Base-by-base conservation (phyloP, 1,140 invertebrate genomes). In the Atta colombica region DNA sequence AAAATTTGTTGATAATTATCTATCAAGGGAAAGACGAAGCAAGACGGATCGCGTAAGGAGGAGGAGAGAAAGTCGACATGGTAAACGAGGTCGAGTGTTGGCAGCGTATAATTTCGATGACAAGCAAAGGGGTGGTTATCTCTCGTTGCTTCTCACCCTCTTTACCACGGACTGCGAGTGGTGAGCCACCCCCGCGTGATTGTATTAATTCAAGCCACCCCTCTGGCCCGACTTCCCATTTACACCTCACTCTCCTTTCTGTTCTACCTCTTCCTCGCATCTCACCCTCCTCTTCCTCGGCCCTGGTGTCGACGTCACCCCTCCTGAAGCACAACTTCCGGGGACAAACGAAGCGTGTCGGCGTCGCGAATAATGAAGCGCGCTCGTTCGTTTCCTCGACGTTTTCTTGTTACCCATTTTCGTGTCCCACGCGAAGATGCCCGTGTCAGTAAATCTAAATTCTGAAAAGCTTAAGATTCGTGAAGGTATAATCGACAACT, bases 311-410 rank as follows among this genome's bases (percentile, higher is more conserved):
- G 80, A 49, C 68, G 68, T 84, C 89, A 18, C 63, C 89, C 90
- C 87, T 93, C 92, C 93, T 91, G 93, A 94, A 94, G 93, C 94
- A 92, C 92, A 93, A 95, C 94, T 94, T 95, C 94, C 94, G 93
- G 93, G 87, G 93, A 92, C 94, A 95, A 95, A 95, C 95, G 95
- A 95, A 95, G 94, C 95, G 95, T 95, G 87, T 92, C 92, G 94
- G 93, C 93, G 92, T 95, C 94, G 94, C 92, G 94, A 94, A 95
- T 95, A 95, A 95, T 95, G 94, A 95, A 95, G 94, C 94, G 92
- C 92, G 93, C 92, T 92, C 93, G 92, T 94, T 89, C 85, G 90
- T 90, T 89, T 88, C 90, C 87, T 80, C 85, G 63, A 39, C 68
- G 35, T 84, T 82, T 90, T 85, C 89, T 88, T 72, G 63, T 49